Base-by-base conservation (phyloP, 2,113 vertebrate genomes). In the Podilymbus podiceps region DNA sequence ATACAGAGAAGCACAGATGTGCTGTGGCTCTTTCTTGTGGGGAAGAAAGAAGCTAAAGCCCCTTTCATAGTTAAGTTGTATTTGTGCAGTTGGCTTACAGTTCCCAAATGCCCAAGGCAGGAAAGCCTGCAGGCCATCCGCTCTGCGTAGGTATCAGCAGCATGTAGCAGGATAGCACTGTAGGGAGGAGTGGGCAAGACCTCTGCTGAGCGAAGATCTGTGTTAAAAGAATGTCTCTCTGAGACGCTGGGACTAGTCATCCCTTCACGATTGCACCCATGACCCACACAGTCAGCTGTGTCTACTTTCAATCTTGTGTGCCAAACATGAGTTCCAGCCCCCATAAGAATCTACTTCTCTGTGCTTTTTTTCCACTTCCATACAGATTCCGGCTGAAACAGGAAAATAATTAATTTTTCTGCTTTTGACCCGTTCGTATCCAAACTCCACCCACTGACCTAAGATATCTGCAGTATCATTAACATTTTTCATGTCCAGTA, bases 191-290 rank as follows among this genome's bases (percentile, higher is more conserved):
- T 0, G 5, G 27, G 21, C 30, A 28, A 12, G 7, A 17, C 17
- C 12, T n/a, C 46, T 59, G 49, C 27, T 24, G 59, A 33, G 31
- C 0, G 0, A 47, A 63, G 47, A 9, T 8, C 1, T 3, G 20
- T 30, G 8, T 11, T 24, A 62, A 46, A 16, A 35, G 14, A 68
- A 55, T 2, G 30, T 20, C 21, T 3, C 16, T 7, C 30, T 25
- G 2, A 8, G 46, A 30, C n/a, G 53, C 63, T 38, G 19, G 21
- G 47, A 55, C 6, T 8, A 16, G 19, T 55, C 8, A 23, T 30
- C n/a, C 38, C 33, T 62, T 56, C 15, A 9, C 33, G 25, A 1
- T 12, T 69, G 46, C 49, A 47, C 33, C 12, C 35, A 16, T 10
- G 24, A 7, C 44, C 35, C 38, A 38, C 38, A 24, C 2, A 8